Conservation (phyloP, 2,888 invertebrate genomes). For the Notodonta dromedarius region DNA sequence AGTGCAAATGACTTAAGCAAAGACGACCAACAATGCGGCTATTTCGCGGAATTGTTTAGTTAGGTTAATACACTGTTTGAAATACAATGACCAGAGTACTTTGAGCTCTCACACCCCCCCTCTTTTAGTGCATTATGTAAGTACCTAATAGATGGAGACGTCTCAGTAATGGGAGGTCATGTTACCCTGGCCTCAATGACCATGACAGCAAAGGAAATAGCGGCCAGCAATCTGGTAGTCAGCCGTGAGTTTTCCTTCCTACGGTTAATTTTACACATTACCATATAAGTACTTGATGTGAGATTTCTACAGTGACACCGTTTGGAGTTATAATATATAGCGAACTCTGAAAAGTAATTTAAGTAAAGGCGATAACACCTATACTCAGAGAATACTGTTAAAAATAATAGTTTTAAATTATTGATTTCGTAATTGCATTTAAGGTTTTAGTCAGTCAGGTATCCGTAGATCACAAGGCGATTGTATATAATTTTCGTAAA, state of each 20-base stretch:
- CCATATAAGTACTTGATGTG: slow-evolving; percentile 12
- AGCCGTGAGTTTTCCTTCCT: slow-evolving; percentile 60
- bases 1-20: slow-evolving; percentile 68
- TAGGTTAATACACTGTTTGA: slow-evolving; percentile 59
- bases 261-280: slow-evolving; percentile 32
- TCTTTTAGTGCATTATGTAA: not conserved
- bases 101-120: slow-evolving; percentile 39
- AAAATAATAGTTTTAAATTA: too few species aligned
- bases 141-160: slow-evolving; percentile 10
- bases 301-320: slow-evolving; percentile 14
- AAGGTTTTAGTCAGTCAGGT: too few species aligned
- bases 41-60: slow-evolving; percentile 66
- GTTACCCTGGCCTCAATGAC: slow-evolving; percentile 48
- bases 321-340: not conserved
- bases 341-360: too few species aligned
- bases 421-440: too few species aligned
- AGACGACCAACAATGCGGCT: slow-evolving; percentile 49
- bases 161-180: slow-evolving; percentile 28
- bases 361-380: too few species aligned
- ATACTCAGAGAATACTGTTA: too few species aligned
- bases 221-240: slow-evolving; percentile 58
- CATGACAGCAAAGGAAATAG: slow-evolving; percentile 62
- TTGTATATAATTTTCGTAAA: too few species aligned
- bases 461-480: too few species aligned
- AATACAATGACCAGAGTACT: slow-evolving; percentile 41